Conservation (phyloP, 2,797 vertebrate genomes). For the Lycodopsis pacificus region DNA sequence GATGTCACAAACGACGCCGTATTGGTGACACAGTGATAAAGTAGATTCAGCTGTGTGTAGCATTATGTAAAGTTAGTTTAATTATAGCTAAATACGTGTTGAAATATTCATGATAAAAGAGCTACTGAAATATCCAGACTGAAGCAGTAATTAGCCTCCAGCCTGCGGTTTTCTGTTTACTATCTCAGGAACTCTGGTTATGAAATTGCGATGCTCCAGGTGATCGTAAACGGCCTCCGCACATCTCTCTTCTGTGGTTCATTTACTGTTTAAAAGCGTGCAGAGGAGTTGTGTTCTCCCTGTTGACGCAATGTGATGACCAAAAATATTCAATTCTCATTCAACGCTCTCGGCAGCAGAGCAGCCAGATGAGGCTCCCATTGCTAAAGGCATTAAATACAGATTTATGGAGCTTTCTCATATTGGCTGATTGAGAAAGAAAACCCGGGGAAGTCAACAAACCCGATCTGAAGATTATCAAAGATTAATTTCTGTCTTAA, state of each 20-base stretch:
- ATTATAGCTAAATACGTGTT: not conserved
- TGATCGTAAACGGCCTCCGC: not conserved
- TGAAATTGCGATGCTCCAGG: not conserved
- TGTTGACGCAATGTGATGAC: not conserved
- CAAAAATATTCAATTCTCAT: no score
- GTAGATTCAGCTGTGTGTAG: not conserved
- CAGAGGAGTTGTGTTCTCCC: not conserved
- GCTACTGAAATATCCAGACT: not conserved
- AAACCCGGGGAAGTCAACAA: constrained; percentile 3
- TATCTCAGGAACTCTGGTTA: not conserved
- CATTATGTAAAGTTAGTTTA: not conserved
- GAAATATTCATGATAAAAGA: not conserved
- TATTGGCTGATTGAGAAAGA: no score
- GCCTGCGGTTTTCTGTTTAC: not conserved
- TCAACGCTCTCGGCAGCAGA: no score
- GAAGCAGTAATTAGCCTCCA: not conserved
- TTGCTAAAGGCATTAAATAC: no score
- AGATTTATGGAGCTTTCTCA: no score
- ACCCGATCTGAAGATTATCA: constrained; percentile 1
- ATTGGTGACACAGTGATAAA: not conserved
- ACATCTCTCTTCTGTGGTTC: not conserved
- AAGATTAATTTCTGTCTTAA: constrained; percentile 6
- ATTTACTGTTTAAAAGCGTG: constrained; percentile 7
- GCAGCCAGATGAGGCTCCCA: no score
- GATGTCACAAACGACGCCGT: not conserved